Percentiles rank a stretch among this genome's conserved stretches.
Evolutionary conservation across 2,113 vertebrate species (phyloP).

Genomic region (Melanocharis versteri): DNA sequence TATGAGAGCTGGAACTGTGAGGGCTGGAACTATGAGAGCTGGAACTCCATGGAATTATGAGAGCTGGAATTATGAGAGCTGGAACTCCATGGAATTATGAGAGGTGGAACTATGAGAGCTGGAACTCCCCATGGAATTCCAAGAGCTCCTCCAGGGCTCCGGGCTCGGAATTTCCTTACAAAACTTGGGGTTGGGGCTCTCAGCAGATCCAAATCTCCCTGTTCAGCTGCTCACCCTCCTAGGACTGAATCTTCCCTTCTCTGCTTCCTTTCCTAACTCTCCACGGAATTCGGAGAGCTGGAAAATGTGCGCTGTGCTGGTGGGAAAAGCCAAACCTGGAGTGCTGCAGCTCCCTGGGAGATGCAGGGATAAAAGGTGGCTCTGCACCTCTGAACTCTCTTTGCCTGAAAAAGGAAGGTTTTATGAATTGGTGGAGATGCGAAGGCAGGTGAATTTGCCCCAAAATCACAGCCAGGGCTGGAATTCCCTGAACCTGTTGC

Average conservation of each 20-base stretch:
- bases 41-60: not conserved
- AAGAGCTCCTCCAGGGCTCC: not conserved
- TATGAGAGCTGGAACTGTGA: not conserved
- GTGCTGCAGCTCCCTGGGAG: not conserved
- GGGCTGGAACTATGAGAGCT: not conserved
- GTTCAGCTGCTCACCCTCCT: not conserved
- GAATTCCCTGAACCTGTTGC: not conserved
- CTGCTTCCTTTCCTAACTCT: not conserved
- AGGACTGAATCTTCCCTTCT: not conserved
- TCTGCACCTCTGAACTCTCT: not conserved
- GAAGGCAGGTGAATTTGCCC: not conserved
- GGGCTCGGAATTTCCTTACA: not conserved
- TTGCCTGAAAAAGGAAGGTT: not conserved
- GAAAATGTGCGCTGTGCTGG: rapidly evolving
- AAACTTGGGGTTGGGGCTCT: not conserved
- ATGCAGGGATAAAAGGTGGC: not conserved
- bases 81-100: no score
- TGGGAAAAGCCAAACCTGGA: not conserved
- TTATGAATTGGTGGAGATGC: not conserved
- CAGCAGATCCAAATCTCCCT: not conserved
- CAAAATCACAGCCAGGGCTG: not conserved
- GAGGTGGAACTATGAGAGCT: no score
- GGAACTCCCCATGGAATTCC: no score
- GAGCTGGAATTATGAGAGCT: no score
- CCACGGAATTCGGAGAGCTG: not conserved